Conservation (phyloP, 2,113 vertebrate species). For the Thamnophis sirtalis region DNA sequence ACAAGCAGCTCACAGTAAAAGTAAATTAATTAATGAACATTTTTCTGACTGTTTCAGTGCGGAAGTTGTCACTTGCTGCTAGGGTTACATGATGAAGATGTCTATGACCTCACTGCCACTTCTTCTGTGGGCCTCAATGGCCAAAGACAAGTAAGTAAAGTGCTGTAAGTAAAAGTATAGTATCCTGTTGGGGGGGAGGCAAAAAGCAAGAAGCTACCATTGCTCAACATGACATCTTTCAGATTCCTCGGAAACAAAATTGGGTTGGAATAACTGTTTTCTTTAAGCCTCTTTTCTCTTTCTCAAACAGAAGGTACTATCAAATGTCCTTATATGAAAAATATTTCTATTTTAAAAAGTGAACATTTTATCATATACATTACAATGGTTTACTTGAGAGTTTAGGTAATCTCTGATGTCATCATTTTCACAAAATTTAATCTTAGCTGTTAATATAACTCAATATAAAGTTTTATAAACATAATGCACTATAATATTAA, state of each 20-base stretch:
- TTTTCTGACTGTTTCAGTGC: not conserved
- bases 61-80: not conserved
- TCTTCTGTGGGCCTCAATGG: not conserved
- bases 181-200: not conserved
- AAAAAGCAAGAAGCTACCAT: not conserved
- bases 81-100: not conserved
- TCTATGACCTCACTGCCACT: not conserved
- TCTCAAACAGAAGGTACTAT: not conserved
- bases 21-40: not conserved
- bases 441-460: not conserved
- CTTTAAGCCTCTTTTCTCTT: not conserved
- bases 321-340: constrained; percentile 15
- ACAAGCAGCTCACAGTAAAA: not conserved
- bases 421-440: not conserved
- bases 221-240: not conserved
- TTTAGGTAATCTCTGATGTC: not conserved
- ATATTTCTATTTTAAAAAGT: constrained; percentile 22
- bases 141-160: not conserved
- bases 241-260: not conserved
- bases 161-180: not conserved
- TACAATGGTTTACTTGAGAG: constrained; percentile 17
- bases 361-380: constrained; percentile 27
- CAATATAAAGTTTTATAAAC: constrained; percentile 13
- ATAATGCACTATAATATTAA: not conserved
- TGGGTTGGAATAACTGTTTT: not conserved